phyloP scores from a whole-genome alignment of 1,140 invertebrate genomes.

The Harlomillsia oculata region DNA sequence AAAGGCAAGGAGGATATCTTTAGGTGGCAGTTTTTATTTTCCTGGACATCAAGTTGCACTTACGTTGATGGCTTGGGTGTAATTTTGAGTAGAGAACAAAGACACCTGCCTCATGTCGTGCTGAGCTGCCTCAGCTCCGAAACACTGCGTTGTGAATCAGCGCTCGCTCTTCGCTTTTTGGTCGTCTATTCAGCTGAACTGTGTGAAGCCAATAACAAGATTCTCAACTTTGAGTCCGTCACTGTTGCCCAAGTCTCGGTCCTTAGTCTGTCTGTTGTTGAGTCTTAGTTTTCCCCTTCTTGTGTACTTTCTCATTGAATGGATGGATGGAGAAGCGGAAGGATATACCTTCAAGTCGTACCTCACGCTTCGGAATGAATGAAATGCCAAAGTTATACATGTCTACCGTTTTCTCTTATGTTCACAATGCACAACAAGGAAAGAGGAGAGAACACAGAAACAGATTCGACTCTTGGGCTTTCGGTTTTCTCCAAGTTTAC shows the following conservation, averaged over 20 bases:
- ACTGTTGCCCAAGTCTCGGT: conserved; percentile 9
- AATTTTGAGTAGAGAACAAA: conserved; percentile 37
- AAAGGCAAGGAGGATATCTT: conserved; percentile 22
- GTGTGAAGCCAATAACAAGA: conserved; percentile 35
- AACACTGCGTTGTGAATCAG: too few species aligned
- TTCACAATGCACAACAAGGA: too few species aligned
- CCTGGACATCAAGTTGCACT: conserved; percentile 36
- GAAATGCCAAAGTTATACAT: too few species aligned
- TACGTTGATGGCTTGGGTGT: conserved; percentile 35
- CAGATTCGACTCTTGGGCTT: too few species aligned
- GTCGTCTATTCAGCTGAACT: conserved; percentile 23
- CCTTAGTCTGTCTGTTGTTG: conserved; percentile 9
- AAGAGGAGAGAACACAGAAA: too few species aligned
- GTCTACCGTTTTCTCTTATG: too few species aligned
- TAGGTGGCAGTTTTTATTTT: conserved; percentile 31
- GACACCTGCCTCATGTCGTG: conserved; percentile 35
- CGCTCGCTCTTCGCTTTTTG: neutral
- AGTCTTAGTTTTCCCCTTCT: too few species aligned
- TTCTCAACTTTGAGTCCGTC: conserved; percentile 34
- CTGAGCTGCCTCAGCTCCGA: conserved; percentile 11
- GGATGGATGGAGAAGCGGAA: too few species aligned
- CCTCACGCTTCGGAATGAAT: too few species aligned
- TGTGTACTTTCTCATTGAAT: too few species aligned
- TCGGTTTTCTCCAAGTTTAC: too few species aligned
- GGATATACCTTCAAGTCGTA: too few species aligned